These are phyloP conservation scores for Tachystola acroxantha DNA, from an alignment of 2,888 invertebrate genomes.

Conservation along the genomic window DNA sequence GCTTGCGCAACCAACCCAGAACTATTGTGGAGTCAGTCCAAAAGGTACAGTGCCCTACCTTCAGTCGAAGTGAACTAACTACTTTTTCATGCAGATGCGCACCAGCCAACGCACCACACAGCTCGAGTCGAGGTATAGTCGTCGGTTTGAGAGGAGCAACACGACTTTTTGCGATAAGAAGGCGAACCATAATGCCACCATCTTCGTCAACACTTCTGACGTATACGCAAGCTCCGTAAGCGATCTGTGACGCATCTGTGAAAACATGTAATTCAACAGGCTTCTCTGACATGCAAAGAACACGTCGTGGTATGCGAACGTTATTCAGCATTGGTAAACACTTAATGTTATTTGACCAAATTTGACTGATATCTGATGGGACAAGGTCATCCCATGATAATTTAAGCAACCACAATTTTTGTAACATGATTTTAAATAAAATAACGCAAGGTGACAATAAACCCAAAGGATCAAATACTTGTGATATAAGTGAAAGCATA, in stretches of 20 bases:
- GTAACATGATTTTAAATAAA: no score
- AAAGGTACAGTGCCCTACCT: conserved; percentile 11
- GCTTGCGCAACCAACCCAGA: conserved; percentile 23
- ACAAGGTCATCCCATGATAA: conserved; percentile 21
- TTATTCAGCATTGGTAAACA: conserved; percentile 13
- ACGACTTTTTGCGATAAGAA: no score
- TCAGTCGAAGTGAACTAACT: conserved; percentile 12
- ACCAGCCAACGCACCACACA: no score
- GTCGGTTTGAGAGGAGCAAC: no score
- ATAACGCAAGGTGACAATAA: conserved; percentile 20
- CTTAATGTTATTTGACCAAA: not conserved
- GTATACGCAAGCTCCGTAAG: no score
- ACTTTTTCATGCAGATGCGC: conserved; percentile 22
- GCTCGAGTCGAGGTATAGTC: no score
- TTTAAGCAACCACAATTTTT: no score
- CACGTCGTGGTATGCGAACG: conserved; percentile 17
- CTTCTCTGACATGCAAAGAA: conserved; percentile 11
- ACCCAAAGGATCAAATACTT: no score
- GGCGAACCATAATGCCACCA: no score
- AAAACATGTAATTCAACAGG: conserved; percentile 22
- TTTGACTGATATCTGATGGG: not conserved
- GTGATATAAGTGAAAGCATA: conserved; percentile 18
- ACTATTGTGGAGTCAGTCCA: conserved; percentile 30
- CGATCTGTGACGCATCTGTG: no score
- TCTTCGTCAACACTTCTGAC: no score